phyloP scores from a whole-genome alignment of 2,113 vertebrate genomes.

The Oplegnathus fasciatus region DNA sequence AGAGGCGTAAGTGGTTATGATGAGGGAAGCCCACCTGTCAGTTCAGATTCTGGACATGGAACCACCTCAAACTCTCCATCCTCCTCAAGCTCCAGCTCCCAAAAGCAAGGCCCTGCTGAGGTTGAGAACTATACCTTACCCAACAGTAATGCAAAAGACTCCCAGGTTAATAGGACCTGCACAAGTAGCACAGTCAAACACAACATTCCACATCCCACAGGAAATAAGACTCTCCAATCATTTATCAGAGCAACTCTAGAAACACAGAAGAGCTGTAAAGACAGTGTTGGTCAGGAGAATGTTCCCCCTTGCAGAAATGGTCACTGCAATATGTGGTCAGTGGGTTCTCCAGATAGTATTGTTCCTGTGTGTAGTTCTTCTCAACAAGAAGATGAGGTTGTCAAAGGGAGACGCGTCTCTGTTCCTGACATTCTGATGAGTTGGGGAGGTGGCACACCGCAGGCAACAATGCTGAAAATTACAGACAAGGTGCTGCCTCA shows the following conservation, averaged over 20 bases:
- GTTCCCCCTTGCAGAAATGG: background rate
- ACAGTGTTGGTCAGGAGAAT: background rate
- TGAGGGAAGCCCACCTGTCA: background rate
- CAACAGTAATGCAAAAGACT: background rate
- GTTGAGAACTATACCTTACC: background rate
- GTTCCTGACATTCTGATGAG: conserved; percentile 67
- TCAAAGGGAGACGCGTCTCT: conserved; percentile 54
- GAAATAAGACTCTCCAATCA: background rate
- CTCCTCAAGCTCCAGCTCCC: conserved; percentile 49
- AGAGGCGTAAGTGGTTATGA: background rate
- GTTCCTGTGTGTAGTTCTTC: conserved; percentile 58
- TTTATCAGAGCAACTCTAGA: background rate
- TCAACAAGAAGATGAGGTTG: conserved; percentile 51
- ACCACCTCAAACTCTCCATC: conserved; percentile 48
- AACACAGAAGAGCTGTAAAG: background rate
- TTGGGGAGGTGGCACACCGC: conserved; percentile 24
- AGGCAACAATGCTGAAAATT: background rate
- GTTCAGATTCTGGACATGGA: conserved; percentile 74
- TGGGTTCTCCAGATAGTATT: conserved; percentile 37
- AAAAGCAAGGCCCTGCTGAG: conserved; percentile 4
- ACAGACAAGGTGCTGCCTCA: background rate
- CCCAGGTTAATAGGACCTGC: background rate
- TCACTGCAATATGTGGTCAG: conserved; percentile 54
- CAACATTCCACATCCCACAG: background rate
- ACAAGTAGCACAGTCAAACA: accelerated